These are phyloP conservation scores for Megaceryle maxima DNA, from an alignment of 2,113 vertebrate species.

Conservation along the genomic window DNA sequence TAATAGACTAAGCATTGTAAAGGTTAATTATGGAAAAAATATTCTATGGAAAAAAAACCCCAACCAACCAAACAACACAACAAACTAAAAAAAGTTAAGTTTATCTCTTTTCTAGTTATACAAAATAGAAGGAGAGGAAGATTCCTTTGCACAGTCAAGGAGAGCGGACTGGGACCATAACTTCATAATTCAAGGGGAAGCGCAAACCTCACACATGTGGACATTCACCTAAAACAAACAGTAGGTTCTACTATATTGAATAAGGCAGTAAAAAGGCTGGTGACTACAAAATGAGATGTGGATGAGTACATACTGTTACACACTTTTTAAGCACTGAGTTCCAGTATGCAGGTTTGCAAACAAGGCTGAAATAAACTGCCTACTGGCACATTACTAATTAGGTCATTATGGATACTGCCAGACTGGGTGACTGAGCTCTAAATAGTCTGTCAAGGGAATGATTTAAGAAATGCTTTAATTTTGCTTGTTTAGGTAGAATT, in stretches of 20 bases:
- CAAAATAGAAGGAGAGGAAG: background rate
- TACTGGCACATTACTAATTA: background rate
- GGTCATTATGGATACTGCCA: background rate
- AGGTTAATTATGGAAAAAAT: background rate
- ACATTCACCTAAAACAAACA: background rate
- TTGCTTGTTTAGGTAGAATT: background rate
- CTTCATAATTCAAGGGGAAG: background rate
- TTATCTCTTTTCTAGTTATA: background rate
- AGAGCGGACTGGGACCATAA: background rate
- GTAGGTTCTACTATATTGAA: background rate
- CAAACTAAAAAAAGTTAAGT: background rate
- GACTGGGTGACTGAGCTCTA: background rate
- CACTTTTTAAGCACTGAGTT: background rate
- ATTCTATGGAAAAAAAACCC: no score
- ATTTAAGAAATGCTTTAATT: background rate
- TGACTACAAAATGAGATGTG: background rate
- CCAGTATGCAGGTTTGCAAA: background rate
- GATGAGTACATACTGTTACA: background rate
- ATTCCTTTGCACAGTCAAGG: background rate
- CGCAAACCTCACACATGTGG: background rate
- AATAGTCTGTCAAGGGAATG: background rate
- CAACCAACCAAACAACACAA: background rate
- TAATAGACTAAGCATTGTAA: background rate
- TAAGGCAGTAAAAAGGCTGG: background rate
- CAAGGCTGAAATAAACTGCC: background rate